These are phyloP conservation scores for Moxostoma hubbsi DNA, from an alignment of 2,797 vertebrate species.

Conservation along the genomic window DNA sequence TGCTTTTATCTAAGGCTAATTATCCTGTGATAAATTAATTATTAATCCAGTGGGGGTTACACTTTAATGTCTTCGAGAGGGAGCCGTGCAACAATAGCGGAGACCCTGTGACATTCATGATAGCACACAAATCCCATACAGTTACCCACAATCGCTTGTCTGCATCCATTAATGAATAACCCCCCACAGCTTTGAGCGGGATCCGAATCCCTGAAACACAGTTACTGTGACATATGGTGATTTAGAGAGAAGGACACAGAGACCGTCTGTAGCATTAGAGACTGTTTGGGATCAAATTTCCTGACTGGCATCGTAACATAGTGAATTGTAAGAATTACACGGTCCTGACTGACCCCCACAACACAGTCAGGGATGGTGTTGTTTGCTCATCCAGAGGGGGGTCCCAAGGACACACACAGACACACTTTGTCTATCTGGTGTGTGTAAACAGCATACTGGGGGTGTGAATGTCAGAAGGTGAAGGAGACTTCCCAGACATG, in stretches of 20 bases:
- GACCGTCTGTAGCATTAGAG: constrained; percentile 14
- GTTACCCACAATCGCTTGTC: constrained; percentile 64
- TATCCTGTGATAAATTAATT: constrained; percentile 82
- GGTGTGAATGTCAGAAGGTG: constrained; percentile 29
- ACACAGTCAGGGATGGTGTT: constrained; percentile 13
- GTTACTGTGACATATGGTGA: background rate
- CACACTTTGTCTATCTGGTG: constrained; percentile 22
- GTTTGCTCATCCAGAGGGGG: constrained; percentile 27
- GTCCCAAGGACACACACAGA: constrained; percentile 33
- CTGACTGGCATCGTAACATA: constrained; percentile 8
- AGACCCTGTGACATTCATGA: constrained; percentile 70
- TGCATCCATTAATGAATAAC: constrained; percentile 49
- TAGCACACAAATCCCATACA: constrained; percentile 61
- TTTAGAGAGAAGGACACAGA: background rate
- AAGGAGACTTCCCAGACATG: constrained; percentile 29
- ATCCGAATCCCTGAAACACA: constrained; percentile 26
- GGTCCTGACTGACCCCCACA: background rate
- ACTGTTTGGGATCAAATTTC: constrained; percentile 31
- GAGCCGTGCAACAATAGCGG: constrained; percentile 76
- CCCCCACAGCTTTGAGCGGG: constrained; percentile 20
- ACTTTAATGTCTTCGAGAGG: constrained; percentile 78
- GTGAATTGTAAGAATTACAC: constrained; percentile 2
- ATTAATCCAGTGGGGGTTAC: constrained; percentile 75
- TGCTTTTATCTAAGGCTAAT: constrained; percentile 77
- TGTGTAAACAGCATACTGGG: constrained; percentile 31